Percentiles rank a stretch among this genome's conserved stretches.
Conservation (phyloP, 2,113 vertebrate genomes). For the Urocynchramus pylzowi region DNA sequence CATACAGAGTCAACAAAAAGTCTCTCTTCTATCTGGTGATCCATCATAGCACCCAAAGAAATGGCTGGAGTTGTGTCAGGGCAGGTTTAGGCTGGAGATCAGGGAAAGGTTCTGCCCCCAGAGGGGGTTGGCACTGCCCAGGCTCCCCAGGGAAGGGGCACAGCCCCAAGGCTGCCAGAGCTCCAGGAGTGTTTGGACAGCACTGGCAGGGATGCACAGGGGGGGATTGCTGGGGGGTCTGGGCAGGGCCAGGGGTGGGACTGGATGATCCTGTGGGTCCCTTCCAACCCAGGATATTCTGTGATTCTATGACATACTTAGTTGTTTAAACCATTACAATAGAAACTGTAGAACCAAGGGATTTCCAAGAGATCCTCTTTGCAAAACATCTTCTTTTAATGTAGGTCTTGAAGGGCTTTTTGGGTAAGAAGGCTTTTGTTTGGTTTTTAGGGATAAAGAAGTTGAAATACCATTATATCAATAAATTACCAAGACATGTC, state of each 20-base stretch:
- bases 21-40: background rate
- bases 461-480: background rate
- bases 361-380: background rate
- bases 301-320: background rate
- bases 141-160: background rate
- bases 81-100: rapidly evolving
- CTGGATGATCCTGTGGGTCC: background rate
- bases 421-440: background rate
- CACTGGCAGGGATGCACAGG: rapidly evolving
- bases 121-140: background rate
- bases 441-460: background rate
- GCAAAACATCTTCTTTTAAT: background rate
- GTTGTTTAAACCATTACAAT: background rate
- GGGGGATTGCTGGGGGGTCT: background rate
- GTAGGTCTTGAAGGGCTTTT: background rate
- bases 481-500: background rate
- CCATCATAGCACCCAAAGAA: rapidly evolving
- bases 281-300: background rate
- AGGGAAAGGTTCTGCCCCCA: background rate
- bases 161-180: background rate
- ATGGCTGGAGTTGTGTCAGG: background rate
- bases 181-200: background rate
- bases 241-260: background rate
- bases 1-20: background rate
- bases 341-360: background rate